Conservation (phyloP, 2,797 vertebrate genomes). For the Neosilurus hyrtlii region DNA sequence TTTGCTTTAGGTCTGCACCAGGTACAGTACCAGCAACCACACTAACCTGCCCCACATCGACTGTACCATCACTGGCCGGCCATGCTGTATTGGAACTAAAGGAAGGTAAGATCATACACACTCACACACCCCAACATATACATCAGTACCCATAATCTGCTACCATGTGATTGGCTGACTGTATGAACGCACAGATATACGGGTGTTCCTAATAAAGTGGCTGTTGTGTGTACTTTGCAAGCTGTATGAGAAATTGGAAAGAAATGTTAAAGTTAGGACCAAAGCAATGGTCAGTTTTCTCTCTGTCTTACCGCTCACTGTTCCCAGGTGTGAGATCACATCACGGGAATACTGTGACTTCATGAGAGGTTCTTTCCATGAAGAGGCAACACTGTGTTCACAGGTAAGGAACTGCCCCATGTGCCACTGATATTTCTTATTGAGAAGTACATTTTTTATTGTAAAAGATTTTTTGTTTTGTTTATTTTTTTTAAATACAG, state of each 20-base stretch:
- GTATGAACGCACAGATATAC: neutral
- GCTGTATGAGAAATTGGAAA: neutral
- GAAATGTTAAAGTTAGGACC: neutral
- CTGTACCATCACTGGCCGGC: constrained; percentile 92
- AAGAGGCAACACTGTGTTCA: constrained; percentile 96
- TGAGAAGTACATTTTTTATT: too few relatives aligned
- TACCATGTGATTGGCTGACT: neutral
- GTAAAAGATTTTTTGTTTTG: too few relatives aligned
- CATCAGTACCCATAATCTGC: too few relatives aligned
- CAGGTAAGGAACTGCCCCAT: constrained; percentile 74
- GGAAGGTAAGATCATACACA: constrained; percentile 86
- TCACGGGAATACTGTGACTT: constrained; percentile 98
- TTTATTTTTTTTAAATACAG: too few relatives aligned
- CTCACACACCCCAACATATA: constrained; percentile 56
- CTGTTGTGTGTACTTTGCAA: neutral
- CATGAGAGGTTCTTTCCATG: constrained; percentile 96
- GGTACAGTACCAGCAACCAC: constrained; percentile 88
- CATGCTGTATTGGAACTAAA: constrained; percentile 97
- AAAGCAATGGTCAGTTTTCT: neutral
- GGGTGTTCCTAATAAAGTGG: neutral
- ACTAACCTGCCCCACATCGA: constrained; percentile 96
- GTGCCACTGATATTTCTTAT: neutral
- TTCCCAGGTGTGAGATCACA: constrained; percentile 93
- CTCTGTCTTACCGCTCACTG: neutral
- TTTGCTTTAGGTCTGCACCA: constrained; percentile 84